phyloP scores from a whole-genome alignment of 2,113 vertebrate species.

The Chionodraco myersi region DNA sequence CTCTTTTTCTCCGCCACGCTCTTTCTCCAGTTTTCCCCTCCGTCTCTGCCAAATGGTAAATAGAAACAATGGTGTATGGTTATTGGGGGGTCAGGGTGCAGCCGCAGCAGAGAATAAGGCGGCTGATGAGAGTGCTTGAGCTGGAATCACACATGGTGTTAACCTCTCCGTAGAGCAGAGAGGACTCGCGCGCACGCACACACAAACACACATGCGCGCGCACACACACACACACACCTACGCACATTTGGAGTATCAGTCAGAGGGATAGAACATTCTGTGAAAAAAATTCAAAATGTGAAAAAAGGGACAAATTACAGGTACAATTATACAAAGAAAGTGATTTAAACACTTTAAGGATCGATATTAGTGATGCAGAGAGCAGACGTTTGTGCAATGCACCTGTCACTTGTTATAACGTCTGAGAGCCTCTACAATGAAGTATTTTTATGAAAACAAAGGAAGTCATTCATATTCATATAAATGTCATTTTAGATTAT shows the following conservation, averaged over 20 bases:
- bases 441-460: not conserved
- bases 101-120: constrained; percentile 78
- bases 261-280: not conserved
- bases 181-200: not conserved
- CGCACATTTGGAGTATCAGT: no score
- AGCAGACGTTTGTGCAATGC: not conserved
- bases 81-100: constrained; percentile 85
- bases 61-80: constrained; percentile 86
- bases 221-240: not conserved
- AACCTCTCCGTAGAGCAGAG: constrained; percentile 81
- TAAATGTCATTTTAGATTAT: not conserved
- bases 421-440: not conserved
- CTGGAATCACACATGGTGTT: constrained; percentile 80
- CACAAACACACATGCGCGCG: not conserved
- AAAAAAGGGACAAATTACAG: not conserved
- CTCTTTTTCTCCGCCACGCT: constrained; percentile 69
- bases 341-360: not conserved
- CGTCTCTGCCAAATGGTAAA: constrained; percentile 80
- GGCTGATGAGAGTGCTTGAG: constrained; percentile 82
- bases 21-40: constrained; percentile 65
- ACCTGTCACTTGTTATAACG: not conserved
- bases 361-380: not conserved
- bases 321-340: not conserved
- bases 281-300: no score
- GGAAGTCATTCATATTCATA: not conserved